Evolutionary conservation across 2,113 vertebrate species (phyloP), one percentile per base, ranked within the genome.

Genomic region (Taurulus bubalis): DNA sequence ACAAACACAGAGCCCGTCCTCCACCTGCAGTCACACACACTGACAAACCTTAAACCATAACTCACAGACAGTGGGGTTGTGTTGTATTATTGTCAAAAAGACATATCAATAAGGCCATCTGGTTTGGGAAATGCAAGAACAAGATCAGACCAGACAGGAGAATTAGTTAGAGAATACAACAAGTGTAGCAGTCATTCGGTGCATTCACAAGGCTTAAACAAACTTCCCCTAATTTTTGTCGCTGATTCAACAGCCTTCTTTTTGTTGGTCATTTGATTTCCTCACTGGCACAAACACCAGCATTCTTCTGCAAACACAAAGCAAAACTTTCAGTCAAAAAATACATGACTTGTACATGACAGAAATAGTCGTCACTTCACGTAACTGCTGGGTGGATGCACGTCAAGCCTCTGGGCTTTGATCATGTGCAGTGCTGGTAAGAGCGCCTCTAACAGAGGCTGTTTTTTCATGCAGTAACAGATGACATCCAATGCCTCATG

Each of bases 341-440:
- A 28, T 11, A 28, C 14, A 10, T 6, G 18, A 62, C 24, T 32
- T 51, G 47, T 22, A 7, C 49, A 3, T 55, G 53, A 55, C 6
- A 20, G 47, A 51, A 51, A 51, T 51, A 51, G 20, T 56, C 53
- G 53, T 26, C 24, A 26, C 53, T 56, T 26, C 10, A 56, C 53
- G 12, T 56, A 56, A 56, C 53, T 56, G 53, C 53, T 26, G 53
- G 24, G 18, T 6, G 22, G 55, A 74, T 69, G 59, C 12, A 4
- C 12, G 6, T 49, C 20, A 5, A 51, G 82, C 77, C 82, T 73
- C 62, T 53, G 65, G 80, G 68, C 66, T 77, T 58, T 55, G 51
- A 79, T 82, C 89, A 91, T 89, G 80, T 89, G 78, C 74, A 75
- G 28, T 5, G 34, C 42, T 77, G 63, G 12, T 62, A 77, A 68